These are phyloP conservation scores for Lasaia peninsularis DNA, from an alignment of 1,140 invertebrate genomes.

Conservation along the genomic window DNA sequence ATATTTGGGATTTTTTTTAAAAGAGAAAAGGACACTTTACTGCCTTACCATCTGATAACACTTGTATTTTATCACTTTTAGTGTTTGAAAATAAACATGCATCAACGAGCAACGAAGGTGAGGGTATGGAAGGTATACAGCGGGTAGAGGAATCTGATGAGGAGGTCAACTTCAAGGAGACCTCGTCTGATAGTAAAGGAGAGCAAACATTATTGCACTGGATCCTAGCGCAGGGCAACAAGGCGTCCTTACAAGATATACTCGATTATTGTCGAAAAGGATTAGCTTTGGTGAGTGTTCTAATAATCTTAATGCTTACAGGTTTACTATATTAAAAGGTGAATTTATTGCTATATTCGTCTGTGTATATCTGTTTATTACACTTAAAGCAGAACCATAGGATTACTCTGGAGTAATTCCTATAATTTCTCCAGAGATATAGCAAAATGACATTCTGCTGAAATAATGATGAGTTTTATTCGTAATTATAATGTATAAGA, in stretches of 20 bases:
- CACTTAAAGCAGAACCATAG: too few relatives aligned
- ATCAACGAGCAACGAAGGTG: constrained; percentile 45
- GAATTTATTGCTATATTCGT: too few relatives aligned
- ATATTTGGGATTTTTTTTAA: too few relatives aligned
- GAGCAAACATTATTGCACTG: constrained; percentile 84
- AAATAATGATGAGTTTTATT: too few relatives aligned
- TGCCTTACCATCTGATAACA: background rate
- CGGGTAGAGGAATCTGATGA: constrained; percentile 50
- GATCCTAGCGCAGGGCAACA: constrained; percentile 89
- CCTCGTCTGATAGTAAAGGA: constrained; percentile 56
- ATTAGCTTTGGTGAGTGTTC: constrained; percentile 78
- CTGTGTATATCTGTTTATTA: too few relatives aligned
- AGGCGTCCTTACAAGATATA: constrained; percentile 87
- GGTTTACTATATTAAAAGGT: too few relatives aligned
- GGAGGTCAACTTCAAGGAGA: constrained; percentile 47
- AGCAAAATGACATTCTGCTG: too few relatives aligned
- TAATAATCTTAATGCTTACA: too few relatives aligned
- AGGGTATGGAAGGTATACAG: constrained; percentile 32
- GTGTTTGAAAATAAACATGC: constrained; percentile 57
- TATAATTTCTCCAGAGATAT: too few relatives aligned
- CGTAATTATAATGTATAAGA: too few relatives aligned
- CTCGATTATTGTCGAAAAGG: constrained; percentile 86
- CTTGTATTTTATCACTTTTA: constrained; percentile 24
- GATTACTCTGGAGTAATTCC: too few relatives aligned
- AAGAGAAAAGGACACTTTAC: too few relatives aligned